These are phyloP conservation scores for Amphibalanus amphitrite DNA, from an alignment of 1,140 invertebrate species.

Conservation along the genomic window DNA sequence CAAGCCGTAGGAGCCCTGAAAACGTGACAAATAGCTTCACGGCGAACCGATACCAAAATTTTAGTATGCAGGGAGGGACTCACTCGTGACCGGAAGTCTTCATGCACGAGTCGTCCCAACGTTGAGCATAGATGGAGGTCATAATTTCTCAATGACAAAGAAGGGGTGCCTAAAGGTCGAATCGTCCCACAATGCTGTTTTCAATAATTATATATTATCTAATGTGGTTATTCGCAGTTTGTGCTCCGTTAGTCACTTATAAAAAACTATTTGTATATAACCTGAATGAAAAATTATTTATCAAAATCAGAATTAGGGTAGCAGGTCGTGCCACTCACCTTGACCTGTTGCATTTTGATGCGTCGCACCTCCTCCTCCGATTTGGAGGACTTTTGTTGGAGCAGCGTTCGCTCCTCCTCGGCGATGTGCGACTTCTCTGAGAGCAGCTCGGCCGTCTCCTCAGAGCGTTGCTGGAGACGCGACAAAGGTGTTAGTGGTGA, in stretches of 20 bases:
- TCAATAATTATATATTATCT: neutral
- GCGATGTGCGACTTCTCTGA: conserved; percentile 90
- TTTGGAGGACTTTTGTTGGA: conserved; percentile 87
- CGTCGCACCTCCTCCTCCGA: conserved; percentile 91
- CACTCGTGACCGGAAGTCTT: too few relatives aligned
- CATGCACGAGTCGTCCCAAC: too few relatives aligned
- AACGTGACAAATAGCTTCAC: too few relatives aligned
- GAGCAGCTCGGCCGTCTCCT: conserved; percentile 90
- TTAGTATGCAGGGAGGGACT: too few relatives aligned
- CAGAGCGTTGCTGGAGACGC: conserved; percentile 46
- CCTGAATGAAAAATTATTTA: neutral
- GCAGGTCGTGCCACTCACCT: conserved; percentile 6
- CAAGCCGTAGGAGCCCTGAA: too few relatives aligned
- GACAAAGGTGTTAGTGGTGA: too few relatives aligned
- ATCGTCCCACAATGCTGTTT: neutral
- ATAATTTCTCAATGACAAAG: neutral
- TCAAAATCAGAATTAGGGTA: neutral
- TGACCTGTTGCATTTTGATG: conserved; percentile 32
- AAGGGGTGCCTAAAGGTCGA: neutral
- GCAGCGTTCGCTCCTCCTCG: conserved; percentile 82
- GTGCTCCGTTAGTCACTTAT: neutral
- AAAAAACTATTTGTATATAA: neutral
- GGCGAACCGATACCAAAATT: too few relatives aligned
- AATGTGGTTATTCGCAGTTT: neutral
- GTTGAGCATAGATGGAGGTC: too few relatives aligned